Conservation (phyloP, 2,113 vertebrate species). For the Columba livia region DNA sequence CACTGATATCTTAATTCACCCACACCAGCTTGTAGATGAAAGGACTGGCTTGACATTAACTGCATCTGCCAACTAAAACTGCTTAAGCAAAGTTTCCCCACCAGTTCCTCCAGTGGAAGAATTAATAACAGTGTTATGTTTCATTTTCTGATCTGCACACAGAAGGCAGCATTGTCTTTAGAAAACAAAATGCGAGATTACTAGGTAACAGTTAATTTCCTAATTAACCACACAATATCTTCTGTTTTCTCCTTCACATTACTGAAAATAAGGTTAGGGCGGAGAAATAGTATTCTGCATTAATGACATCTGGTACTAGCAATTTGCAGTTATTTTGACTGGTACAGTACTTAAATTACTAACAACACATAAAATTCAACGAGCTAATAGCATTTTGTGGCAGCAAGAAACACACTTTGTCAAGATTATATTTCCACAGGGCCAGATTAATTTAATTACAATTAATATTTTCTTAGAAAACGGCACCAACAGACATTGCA, state of each 20-base stretch:
- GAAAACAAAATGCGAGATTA: not conserved
- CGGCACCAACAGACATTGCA: not conserved
- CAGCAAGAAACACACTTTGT: slow-evolving; percentile 15
- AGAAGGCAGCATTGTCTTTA: not conserved
- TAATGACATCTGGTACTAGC: slow-evolving; percentile 18
- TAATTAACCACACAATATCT: not conserved
- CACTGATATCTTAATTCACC: not conserved
- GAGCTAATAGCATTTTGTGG: slow-evolving; percentile 22
- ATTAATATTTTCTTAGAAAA: slow-evolving; percentile 48
- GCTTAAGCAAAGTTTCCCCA: not conserved
- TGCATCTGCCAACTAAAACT: not conserved
- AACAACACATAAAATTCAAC: slow-evolving; percentile 37
- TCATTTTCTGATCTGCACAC: not conserved
- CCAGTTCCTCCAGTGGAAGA: not conserved
- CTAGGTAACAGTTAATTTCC: not conserved
- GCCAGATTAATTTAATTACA: slow-evolving; percentile 46
- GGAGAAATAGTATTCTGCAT: not conserved
- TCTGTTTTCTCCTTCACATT: not conserved
- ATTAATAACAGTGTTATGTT: not conserved
- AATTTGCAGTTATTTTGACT: slow-evolving; percentile 58
- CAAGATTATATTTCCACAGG: slow-evolving; percentile 55
- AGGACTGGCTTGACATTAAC: not conserved
- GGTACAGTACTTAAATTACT: slow-evolving; percentile 50
- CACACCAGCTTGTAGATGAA: not conserved
- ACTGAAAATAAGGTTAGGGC: not conserved